Conservation (phyloP, 1,140 invertebrate species). For the Drosophila sulfurigaster region DNA sequence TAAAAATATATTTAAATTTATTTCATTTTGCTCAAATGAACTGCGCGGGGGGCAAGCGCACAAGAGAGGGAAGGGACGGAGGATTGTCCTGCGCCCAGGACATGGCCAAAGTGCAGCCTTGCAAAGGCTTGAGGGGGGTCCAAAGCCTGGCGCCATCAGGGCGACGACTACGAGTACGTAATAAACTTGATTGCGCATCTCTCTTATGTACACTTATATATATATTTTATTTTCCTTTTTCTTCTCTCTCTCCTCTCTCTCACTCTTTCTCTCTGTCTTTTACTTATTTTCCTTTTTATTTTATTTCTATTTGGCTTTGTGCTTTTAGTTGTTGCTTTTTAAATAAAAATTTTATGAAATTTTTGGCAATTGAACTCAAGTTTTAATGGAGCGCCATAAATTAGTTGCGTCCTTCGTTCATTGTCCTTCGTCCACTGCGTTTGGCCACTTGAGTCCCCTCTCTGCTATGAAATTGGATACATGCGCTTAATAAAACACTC, state of each 20-base stretch:
- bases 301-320: constrained; percentile 14
- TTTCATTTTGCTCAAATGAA: constrained; percentile 81
- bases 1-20: constrained; percentile 84
- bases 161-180: constrained; percentile 68
- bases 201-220: constrained; percentile 38
- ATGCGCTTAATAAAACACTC: constrained; percentile 81
- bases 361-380: constrained; percentile 83
- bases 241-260: neutral
- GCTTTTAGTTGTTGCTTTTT: constrained; percentile 60
- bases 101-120: constrained; percentile 47
- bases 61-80: neutral
- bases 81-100: constrained; percentile 36
- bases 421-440: constrained; percentile 18
- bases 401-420: constrained; percentile 58
- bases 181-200: constrained; percentile 82
- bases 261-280: constrained; percentile 12
- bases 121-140: constrained; percentile 45
- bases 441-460: constrained; percentile 66
- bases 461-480: constrained; percentile 75
- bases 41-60: constrained; percentile 49
- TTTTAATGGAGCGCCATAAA: constrained; percentile 82
- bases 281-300: constrained; percentile 7
- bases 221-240: constrained; percentile 3
- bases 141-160: constrained; percentile 65
- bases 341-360: constrained; percentile 83